Conservation (phyloP, 2,888 invertebrate species). For the Auanema freiburgensis region DNA sequence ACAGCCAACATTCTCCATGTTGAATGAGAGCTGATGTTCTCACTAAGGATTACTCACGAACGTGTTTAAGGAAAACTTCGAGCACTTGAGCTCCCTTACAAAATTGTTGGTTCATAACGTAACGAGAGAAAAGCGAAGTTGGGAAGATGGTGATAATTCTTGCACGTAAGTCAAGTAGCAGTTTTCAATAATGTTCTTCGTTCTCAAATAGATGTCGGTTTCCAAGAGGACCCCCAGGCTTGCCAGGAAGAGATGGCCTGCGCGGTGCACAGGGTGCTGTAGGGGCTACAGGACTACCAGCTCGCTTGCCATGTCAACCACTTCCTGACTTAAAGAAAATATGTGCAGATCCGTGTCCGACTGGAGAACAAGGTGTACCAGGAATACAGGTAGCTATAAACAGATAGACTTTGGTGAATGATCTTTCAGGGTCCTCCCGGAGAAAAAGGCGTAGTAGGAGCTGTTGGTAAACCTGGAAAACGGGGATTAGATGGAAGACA, state of each 20-base stretch:
- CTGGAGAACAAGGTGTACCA: slow-evolving; percentile 51
- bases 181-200: neutral
- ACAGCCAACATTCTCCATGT: too few relatives aligned
- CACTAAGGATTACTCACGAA: too few relatives aligned
- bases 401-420: neutral
- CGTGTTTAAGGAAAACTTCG: neutral
- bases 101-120: neutral
- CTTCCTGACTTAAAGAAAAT: slow-evolving; percentile 50
- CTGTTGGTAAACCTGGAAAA: slow-evolving; percentile 40
- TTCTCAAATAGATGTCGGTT: slow-evolving; percentile 48
- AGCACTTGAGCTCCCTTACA: neutral
- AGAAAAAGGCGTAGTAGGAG: slow-evolving; percentile 48
- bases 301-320: slow-evolving; percentile 59
- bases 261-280: slow-evolving; percentile 40
- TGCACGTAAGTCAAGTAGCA: neutral
- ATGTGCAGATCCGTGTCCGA: slow-evolving; percentile 59
- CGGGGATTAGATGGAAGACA: slow-evolving; percentile 31
- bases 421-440: slow-evolving; percentile 37
- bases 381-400: slow-evolving; percentile 36
- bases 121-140: too few relatives aligned
- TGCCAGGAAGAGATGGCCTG: slow-evolving; percentile 54
- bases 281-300: slow-evolving; percentile 51
- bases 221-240: slow-evolving; percentile 52
- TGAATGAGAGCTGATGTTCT: too few relatives aligned
- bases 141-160: too few relatives aligned